Evolutionary conservation across 2,797 vertebrate species (phyloP).

Genomic region (Pangasius macronema): DNA sequence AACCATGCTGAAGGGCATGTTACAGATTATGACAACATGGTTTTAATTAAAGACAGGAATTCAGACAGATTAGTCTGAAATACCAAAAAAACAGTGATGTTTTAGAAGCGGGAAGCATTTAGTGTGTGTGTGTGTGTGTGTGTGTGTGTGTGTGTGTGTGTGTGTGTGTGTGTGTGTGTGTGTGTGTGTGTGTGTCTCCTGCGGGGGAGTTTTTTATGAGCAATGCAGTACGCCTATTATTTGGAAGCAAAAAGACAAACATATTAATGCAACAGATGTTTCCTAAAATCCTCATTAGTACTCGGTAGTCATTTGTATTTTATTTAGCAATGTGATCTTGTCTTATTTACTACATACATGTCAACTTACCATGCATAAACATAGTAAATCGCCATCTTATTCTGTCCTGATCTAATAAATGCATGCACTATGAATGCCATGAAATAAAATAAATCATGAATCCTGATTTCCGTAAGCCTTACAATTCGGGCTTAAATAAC

Average conservation of each 20-base stretch:
- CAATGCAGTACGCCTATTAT: not conserved
- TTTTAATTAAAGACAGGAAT: slow-evolving; percentile 31
- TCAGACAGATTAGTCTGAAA: slow-evolving; percentile 41
- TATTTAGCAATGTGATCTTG: not conserved
- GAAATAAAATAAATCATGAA: not conserved
- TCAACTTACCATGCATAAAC: not conserved
- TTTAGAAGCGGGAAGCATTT: slow-evolving; percentile 3
- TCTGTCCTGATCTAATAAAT: slow-evolving; percentile 10
- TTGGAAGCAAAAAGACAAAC: not conserved
- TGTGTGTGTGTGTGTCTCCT: slow-evolving; percentile 8
- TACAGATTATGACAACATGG: slow-evolving; percentile 13
- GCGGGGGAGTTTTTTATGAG: not conserved
- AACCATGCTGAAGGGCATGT: slow-evolving; percentile 42
- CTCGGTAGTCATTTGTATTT: not conserved
- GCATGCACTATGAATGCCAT: not conserved
- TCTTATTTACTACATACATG: not conserved
- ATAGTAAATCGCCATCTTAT: not conserved
- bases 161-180: slow-evolving; percentile 4
- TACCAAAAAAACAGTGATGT: slow-evolving; percentile 3
- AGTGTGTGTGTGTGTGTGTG: slow-evolving; percentile 7
- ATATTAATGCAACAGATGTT: slow-evolving; percentile 16
- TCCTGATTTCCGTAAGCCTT: not conserved
- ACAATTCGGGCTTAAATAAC: not conserved
- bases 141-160: slow-evolving; percentile 10
- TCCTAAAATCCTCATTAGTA: not conserved